These are phyloP conservation scores for Pheosia gnoma DNA, from an alignment of 2,888 invertebrate genomes.

Conservation along the genomic window DNA sequence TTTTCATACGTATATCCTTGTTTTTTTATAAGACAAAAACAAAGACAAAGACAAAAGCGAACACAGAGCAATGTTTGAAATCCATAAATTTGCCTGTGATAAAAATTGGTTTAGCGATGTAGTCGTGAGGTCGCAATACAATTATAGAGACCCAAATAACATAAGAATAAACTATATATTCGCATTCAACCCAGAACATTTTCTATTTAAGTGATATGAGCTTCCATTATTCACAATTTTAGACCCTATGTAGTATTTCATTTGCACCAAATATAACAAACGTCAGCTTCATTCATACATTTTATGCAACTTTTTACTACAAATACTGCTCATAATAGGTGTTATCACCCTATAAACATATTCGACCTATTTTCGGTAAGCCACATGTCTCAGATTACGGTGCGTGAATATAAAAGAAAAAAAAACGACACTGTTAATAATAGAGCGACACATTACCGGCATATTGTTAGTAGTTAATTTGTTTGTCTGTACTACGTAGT, in stretches of 20 bases:
- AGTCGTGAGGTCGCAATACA: too few species aligned
- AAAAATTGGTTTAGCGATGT: too few species aligned
- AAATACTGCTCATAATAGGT: slow-evolving; percentile 16
- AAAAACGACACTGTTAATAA: slow-evolving; percentile 47
- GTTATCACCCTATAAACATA: slow-evolving; percentile 49
- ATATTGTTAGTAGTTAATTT: slow-evolving; percentile 48
- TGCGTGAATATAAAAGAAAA: slow-evolving; percentile 59
- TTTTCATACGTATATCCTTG: too few species aligned
- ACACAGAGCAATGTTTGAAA: too few species aligned
- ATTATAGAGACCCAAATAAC: too few species aligned
- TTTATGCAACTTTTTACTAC: neutral
- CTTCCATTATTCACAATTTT: neutral
- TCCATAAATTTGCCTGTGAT: too few species aligned
- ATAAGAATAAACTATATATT: too few species aligned
- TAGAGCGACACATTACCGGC: slow-evolving; percentile 29
- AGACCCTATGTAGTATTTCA: slow-evolving; percentile 1
- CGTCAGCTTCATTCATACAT: neutral
- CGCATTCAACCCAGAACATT: too few species aligned
- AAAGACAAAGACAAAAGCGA: too few species aligned
- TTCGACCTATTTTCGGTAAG: slow-evolving; percentile 66
- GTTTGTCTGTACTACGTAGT: slow-evolving; percentile 38
- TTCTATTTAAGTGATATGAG: too few species aligned
- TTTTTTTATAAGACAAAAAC: too few species aligned
- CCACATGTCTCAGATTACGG: slow-evolving; percentile 70
- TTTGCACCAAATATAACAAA: neutral